phyloP scores from a whole-genome alignment of 2,888 invertebrate genomes.

The Epinotia demarniana region DNA sequence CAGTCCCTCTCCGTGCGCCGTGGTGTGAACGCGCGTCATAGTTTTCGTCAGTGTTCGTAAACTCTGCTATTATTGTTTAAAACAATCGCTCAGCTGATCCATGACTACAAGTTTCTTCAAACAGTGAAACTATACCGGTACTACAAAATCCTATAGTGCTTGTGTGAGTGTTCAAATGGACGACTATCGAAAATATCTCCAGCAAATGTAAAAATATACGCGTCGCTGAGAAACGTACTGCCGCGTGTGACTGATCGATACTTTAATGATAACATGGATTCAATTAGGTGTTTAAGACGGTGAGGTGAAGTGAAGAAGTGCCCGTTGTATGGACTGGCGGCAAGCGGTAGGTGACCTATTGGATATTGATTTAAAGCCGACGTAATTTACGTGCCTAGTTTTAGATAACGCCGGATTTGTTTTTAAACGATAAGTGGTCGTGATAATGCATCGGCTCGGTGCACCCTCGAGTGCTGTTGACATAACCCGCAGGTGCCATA shows the following conservation, averaged over 20 bases:
- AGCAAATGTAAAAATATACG: conserved; percentile 81
- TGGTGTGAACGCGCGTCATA: conserved; percentile 51
- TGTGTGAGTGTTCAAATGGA: conserved; percentile 52
- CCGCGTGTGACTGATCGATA: conserved; percentile 83
- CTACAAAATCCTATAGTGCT: conserved; percentile 20
- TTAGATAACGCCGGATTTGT: conserved; percentile 75
- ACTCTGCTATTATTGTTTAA: conserved; percentile 75
- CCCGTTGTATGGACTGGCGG: conserved; percentile 56
- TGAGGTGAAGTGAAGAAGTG: conserved; percentile 59
- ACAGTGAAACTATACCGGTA: conserved; percentile 49
- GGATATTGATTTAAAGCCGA: conserved; percentile 74
- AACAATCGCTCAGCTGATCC: conserved; percentile 81
- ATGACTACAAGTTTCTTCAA: conserved; percentile 63
- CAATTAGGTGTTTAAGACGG: conserved; percentile 78
- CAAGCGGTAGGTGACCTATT: conserved; percentile 69
- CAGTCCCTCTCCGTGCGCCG: conserved; percentile 74
- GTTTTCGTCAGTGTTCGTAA: conserved; percentile 56
- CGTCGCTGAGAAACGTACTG: conserved; percentile 75
- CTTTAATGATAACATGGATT: conserved; percentile 84
- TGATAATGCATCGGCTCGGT: conserved; percentile 48
- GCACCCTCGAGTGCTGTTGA: conserved; percentile 37
- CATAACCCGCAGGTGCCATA: conserved; percentile 34
- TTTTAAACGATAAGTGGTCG: conserved; percentile 68
- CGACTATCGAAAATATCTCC: conserved; percentile 73
- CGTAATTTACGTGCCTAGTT: conserved; percentile 63